Evolutionary conservation across 2,888 invertebrate species (phyloP).

Genomic region (Acanthosepion pharaonis): DNA sequence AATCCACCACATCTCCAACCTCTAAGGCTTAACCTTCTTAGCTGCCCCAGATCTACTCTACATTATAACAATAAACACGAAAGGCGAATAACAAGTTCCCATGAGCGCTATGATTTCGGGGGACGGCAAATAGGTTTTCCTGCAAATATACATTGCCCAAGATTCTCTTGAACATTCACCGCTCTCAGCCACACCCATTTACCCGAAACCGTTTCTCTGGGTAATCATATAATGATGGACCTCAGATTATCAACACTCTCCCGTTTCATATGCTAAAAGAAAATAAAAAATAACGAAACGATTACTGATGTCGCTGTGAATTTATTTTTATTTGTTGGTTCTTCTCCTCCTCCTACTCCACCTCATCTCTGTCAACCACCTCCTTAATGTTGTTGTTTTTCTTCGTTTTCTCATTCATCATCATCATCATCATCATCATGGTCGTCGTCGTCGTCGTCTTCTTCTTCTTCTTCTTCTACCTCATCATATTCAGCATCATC

Average conservation of each 20-base stretch:
- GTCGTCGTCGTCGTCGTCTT: no score
- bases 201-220: neutral
- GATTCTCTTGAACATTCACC: neutral
- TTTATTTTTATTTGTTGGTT: neutral
- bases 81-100: neutral
- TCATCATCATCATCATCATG: neutral
- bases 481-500: no score
- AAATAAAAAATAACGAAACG: neutral
- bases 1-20: neutral
- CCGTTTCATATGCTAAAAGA: neutral
- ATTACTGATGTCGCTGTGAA: neutral
- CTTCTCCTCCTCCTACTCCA: neutral
- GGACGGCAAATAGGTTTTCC: neutral
- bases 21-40: neutral
- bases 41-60: neutral
- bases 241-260: neutral
- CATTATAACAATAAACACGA: neutral
- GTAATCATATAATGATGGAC: neutral
- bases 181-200: neutral
- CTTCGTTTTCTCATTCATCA: neutral
- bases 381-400: neutral
- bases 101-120: neutral
- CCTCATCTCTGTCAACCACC: neutral
- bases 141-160: neutral
- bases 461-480: no score